Evolutionary conservation across 2,888 invertebrate species (phyloP), one percentile per base, ranked within the genome.

Genomic region (Pristionchus mayeri): DNA sequence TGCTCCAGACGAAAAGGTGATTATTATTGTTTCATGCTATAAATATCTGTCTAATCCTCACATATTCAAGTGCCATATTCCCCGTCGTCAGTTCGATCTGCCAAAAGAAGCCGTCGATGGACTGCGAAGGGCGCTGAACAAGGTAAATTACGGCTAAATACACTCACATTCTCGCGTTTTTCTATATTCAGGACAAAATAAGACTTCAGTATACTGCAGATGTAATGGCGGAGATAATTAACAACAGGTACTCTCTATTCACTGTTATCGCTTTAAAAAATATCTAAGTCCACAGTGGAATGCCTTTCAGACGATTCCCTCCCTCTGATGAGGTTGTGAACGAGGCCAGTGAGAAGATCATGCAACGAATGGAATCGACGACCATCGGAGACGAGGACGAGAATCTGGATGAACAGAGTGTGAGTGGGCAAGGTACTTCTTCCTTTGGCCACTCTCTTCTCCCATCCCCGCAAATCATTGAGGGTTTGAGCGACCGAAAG

Each of bases 141-240:
- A 54, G 24, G 54, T 54, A 24, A 21, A 24, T 9, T n/a, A 1
- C 2, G n/a, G n/a, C n/a, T n/a, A n/a, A n/a, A n/a, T n/a, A n/a
- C n/a, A n/a, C n/a, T n/a, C n/a, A n/a, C n/a, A n/a, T n/a, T n/a
- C n/a, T n/a, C n/a, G n/a, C n/a, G n/a, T n/a, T n/a, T n/a, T n/a
- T n/a, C n/a, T n/a, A n/a, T n/a, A n/a, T n/a, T n/a, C n/a, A n/a
- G n/a, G n/a, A n/a, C n/a, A n/a, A n/a, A n/a, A n/a, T n/a, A n/a
- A n/a, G n/a, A n/a, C 81, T 92, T 21, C 92, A 92, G 85, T 84
- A 89, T 80, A 91, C 91, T 54, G 91, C 92, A 3, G 92, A 92
- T 87, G 87, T 90, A 81, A 71, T 91, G 37, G 82, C 86, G 9
- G 87, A 88, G 30, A 87, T 87, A 67, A 76, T 91, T 18, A 84